Evolutionary conservation across 2,113 vertebrate genomes (phyloP).

Genomic region (Aegotheles bennettii): DNA sequence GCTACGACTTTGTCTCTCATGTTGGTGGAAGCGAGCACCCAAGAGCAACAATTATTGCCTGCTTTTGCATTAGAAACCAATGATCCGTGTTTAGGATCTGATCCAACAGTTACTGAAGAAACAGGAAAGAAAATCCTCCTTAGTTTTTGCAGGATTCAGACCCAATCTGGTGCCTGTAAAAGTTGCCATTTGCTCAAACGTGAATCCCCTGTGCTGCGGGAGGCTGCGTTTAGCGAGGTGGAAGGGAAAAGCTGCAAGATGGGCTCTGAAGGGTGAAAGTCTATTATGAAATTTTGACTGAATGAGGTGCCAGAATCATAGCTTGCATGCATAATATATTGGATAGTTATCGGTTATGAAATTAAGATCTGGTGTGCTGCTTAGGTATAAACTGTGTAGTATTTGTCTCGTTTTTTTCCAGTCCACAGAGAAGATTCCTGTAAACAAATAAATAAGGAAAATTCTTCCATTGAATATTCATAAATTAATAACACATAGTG

Average conservation of each 20-base stretch:
- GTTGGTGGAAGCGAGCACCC: not conserved
- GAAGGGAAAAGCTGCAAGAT: not conserved
- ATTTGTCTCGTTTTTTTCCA: not conserved
- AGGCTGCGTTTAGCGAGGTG: not conserved
- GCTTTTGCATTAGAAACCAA: not conserved
- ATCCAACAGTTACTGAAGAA: not conserved
- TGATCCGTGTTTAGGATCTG: not conserved
- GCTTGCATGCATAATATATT: constrained; percentile 38
- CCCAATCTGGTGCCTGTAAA: not conserved
- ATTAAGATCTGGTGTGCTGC: not conserved
- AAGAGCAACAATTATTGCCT: not conserved
- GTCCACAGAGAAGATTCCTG: not conserved
- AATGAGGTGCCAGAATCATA: constrained; percentile 20
- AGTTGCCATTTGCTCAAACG: not conserved
- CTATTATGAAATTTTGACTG: not conserved
- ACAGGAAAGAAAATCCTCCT: not conserved
- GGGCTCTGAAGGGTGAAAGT: not conserved
- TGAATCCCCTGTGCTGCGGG: not conserved
- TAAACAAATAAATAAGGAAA: not conserved
- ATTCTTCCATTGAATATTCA: not conserved
- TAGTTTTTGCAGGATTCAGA: not conserved
- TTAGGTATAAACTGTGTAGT: not conserved
- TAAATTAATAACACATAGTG: not conserved
- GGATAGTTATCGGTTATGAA: constrained; percentile 21
- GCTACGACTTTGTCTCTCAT: not conserved